A percentile compares a stretch with the other conserved stretches of the same genome.
phyloP scores from a whole-genome alignment of 1,140 invertebrate species.

The Lordiphosa clarofinis region DNA sequence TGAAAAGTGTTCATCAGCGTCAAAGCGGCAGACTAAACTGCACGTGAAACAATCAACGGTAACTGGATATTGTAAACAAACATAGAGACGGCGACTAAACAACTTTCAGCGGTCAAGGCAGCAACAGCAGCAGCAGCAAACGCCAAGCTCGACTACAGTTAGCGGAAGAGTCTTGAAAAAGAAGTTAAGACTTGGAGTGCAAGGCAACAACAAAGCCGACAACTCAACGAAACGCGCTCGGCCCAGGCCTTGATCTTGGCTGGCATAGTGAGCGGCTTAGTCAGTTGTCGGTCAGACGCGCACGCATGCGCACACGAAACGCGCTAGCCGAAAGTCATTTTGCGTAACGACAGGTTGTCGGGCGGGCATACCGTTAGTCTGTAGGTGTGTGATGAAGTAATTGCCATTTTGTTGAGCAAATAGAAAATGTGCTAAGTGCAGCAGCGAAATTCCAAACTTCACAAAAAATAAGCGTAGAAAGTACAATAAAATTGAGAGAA shows the following conservation, averaged over 20 bases:
- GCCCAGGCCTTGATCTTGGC: conserved; percentile 60
- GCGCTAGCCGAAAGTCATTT: conserved; percentile 18
- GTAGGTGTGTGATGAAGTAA: conserved; percentile 70
- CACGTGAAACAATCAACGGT: conserved; percentile 53
- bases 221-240: conserved; percentile 41
- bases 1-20: conserved; percentile 31
- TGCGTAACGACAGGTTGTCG: conserved; percentile 9
- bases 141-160: conserved; percentile 48
- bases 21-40: conserved; percentile 33
- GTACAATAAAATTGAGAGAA: conserved; percentile 28
- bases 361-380: conserved; percentile 49
- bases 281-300: conserved; percentile 64
- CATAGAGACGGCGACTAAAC: conserved; percentile 43
- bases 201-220: conserved; percentile 17
- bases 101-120: conserved; percentile 51
- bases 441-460: conserved; percentile 64
- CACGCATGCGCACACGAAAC: conserved; percentile 60
- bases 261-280: conserved; percentile 28
- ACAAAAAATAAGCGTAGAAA: conserved; percentile 50
- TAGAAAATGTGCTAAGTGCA: conserved; percentile 74
- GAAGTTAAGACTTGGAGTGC: conserved; percentile 2
- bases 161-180: conserved; percentile 54
- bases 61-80: conserved; percentile 75
- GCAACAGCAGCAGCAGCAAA: conserved; percentile 6
- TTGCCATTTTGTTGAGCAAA: conserved; percentile 37